Base-by-base conservation (phyloP, 2,888 invertebrate genomes). In the Sepiola atlantica region DNA sequence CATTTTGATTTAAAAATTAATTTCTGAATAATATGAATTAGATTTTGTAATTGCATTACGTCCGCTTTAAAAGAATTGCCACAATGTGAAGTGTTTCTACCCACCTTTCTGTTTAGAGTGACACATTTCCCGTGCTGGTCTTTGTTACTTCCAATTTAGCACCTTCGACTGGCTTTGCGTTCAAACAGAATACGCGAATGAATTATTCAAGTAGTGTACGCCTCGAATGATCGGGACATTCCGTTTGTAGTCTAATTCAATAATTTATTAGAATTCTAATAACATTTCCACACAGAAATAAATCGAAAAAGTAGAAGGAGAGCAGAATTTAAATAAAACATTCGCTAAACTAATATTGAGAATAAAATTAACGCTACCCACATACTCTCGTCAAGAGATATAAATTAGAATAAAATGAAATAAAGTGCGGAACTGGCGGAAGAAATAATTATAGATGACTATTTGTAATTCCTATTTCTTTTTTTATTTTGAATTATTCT, bases 201-300 rank as follows among this genome's bases (percentile, higher is more conserved):
- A 77, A 77, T 77, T 77, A 77, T 77, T 77, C 77, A 77, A n/a
- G 32, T 32, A 77, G 77, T 77, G 77, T 77, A 77, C 77, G 77
- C 77, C 77, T 77, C 77, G 16, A n/a, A 16, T 77, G 77, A n/a
- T 77, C 77, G 77, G 77, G 32, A 77, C 77, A 77, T 16, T 77
- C 45, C n/a, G n/a, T 32, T 77, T 77, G n/a, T 77, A 77, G 77
- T 77, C 77, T 77, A n/a, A 77, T 77, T 77, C 32, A 77, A 77
- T 77, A 77, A 77, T 77, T 77, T 77, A 77, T 77, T 77, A 77
- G 77, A 77, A 77, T 77, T 77, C 77, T 77, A 77, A 77, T 77
- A 77, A 77, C n/a, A 77, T 77, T 77, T 77, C 18, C 77, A 61
- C 61, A 10, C 61, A n/a, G 77, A 77, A 16, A 77, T n/a, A 77